Conservation (phyloP, 2,888 invertebrate genomes). For the Yponomeuta evonymella region DNA sequence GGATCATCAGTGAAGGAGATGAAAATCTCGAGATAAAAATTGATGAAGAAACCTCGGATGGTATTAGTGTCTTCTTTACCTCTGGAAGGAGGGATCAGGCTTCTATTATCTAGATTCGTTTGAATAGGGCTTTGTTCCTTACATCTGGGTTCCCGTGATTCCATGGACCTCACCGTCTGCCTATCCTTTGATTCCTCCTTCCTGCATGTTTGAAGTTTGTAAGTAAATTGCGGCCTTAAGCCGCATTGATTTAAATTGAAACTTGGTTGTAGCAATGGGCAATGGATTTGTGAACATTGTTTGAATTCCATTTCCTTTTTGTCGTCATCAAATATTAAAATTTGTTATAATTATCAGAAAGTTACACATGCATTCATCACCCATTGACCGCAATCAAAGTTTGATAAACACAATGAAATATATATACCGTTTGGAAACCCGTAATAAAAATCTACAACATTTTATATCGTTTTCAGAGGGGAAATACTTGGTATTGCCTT, state of each 20-base stretch:
- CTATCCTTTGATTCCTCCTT: constrained; percentile 69
- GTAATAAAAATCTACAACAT: constrained; percentile 18
- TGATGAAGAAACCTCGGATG: constrained; percentile 40
- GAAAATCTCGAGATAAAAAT: constrained; percentile 62
- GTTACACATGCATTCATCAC: constrained; percentile 18
- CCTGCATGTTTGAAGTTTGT: constrained; percentile 69
- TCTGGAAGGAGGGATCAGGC: background rate
- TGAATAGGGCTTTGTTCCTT: constrained; percentile 46
- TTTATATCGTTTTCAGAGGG: constrained; percentile 80
- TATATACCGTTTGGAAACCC: constrained; percentile 17
- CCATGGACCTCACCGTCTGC: constrained; percentile 79
- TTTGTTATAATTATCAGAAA: background rate
- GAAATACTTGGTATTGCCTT: constrained; percentile 95
- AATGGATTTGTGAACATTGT: background rate
- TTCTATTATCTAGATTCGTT: constrained; percentile 20
- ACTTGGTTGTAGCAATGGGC: background rate
- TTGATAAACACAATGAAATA: constrained; percentile 28
- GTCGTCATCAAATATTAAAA: background rate
- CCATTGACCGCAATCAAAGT: constrained; percentile 1
- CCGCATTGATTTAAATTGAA: constrained; percentile 29
- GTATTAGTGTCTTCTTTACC: constrained; percentile 15
- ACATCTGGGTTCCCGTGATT: constrained; percentile 46
- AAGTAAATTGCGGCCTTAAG: constrained; percentile 66
- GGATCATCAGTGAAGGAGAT: constrained; percentile 86
- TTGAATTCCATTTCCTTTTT: background rate